Conservation (phyloP, 2,797 vertebrate genomes). For the Periparus ater region DNA sequence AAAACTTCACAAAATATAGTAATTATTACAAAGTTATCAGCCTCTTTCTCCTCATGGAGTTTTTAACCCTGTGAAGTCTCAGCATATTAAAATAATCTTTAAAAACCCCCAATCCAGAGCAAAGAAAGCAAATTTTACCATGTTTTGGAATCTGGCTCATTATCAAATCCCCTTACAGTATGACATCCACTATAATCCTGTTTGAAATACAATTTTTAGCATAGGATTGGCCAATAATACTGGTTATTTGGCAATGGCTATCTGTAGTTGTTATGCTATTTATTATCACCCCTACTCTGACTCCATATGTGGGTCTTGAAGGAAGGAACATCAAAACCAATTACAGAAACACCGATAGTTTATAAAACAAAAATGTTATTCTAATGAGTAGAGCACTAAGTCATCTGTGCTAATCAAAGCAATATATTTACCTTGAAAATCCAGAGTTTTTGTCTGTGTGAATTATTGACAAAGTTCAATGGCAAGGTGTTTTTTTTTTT, state of each 20-base stretch:
- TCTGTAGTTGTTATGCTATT: background rate
- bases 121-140: background rate
- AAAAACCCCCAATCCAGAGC: rapidly evolving
- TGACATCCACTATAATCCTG: background rate
- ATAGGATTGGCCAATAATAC: background rate
- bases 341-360: background rate
- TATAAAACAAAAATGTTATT: background rate
- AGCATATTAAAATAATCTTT: background rate
- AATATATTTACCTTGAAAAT: background rate
- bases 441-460: background rate
- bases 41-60: background rate
- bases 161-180: background rate
- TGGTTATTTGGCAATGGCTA: background rate
- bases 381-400: background rate
- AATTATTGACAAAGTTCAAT: background rate
- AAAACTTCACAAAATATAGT: background rate
- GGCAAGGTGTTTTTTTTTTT: background rate
- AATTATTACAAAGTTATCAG: background rate
- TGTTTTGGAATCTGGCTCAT: background rate
- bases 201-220: background rate
- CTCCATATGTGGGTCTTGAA: background rate
- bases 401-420: background rate
- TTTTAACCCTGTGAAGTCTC: background rate
- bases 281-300: background rate
- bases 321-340: background rate